These are phyloP conservation scores for Gadus macrocephalus DNA, from an alignment of 2,113 vertebrate genomes.

Conservation along the genomic window DNA sequence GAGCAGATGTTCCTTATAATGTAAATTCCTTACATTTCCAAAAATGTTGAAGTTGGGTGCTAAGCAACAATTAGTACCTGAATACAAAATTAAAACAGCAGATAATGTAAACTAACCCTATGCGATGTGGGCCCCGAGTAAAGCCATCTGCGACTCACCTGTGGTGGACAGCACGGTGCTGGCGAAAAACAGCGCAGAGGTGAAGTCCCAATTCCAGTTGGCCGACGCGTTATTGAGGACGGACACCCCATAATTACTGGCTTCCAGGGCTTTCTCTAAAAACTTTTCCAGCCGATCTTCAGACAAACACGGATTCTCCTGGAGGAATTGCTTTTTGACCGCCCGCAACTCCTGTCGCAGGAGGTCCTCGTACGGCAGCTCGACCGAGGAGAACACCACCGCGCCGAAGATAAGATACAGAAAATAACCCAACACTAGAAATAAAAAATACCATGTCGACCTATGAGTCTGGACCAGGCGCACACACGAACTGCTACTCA, in stretches of 20 bases:
- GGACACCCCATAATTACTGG: constrained; percentile 93
- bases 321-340: constrained; percentile 83
- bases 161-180: constrained; percentile 96
- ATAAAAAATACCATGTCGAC: constrained; percentile 86
- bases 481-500: constrained; percentile 84
- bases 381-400: constrained; percentile 92
- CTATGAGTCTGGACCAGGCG: constrained; percentile 86
- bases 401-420: constrained; percentile 93
- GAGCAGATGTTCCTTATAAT: too few species aligned
- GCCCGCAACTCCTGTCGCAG: constrained; percentile 84
- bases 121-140: neutral
- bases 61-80: too few species aligned
- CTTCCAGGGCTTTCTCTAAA: constrained; percentile 82
- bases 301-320: constrained; percentile 83
- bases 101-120: too few species aligned
- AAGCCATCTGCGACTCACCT: constrained; percentile 66
- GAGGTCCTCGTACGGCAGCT: constrained; percentile 89
- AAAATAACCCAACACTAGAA: constrained; percentile 83
- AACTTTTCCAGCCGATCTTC: constrained; percentile 86
- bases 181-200: constrained; percentile 91
- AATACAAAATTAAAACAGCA: too few species aligned
- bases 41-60: too few species aligned
- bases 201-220: constrained; percentile 98
- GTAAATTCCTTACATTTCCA: too few species aligned
- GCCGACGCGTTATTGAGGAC: constrained; percentile 87